Evolutionary conservation across 2,113 vertebrate species (phyloP), one percentile per base, ranked within the genome.

Genomic region (Bos indicus): DNA sequence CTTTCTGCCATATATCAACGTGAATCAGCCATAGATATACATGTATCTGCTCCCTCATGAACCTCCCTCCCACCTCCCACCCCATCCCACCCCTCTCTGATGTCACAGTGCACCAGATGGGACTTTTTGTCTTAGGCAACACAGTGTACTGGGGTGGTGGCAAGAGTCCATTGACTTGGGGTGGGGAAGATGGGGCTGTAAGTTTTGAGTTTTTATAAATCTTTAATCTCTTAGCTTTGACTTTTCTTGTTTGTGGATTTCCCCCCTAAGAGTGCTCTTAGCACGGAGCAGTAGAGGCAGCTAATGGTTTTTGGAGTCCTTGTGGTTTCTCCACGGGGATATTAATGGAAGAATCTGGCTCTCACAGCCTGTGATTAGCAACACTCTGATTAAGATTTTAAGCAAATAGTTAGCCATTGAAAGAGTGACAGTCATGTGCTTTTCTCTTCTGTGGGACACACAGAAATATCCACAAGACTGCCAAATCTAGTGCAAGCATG

Each of bases 341-440:
- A 74, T 95, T 96, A 95, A 92, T 80, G 78, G 71, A 96, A 91
- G 43, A 88, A 30, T 95, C 57, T 90, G 90, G 30, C 14, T 96
- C 40, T 94, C 64, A 90, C 57, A 95, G 36, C 77, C 78, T 90
- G 67, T 89, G 33, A 93, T 93, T 95, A 91, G 91, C 81, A 96
- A 94, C 83, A 54, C 64, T 95, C 95, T 93, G 54, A 94, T 95
- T 81, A 85, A 54, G 19, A 97, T 82, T 81, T 96, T 81, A 97
- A 92, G 36, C 33, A 95, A 89, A 74, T 88, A 36, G 28, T 86
- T 97, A 33, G 8, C 71, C 30, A n/a, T 81, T 97, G 83, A 91
- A 93, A 94, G 86, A 83, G 4, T 62, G 83, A 95, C 30, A 33
- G 83, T 88, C 82, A 52, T 87, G 25, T 71, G 86, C 67, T 94